Percentiles rank a stretch among this genome's conserved stretches.
Conservation (phyloP, 35 echinoderm and acorn worm genomes). For the Apostichopus japonicus region DNA sequence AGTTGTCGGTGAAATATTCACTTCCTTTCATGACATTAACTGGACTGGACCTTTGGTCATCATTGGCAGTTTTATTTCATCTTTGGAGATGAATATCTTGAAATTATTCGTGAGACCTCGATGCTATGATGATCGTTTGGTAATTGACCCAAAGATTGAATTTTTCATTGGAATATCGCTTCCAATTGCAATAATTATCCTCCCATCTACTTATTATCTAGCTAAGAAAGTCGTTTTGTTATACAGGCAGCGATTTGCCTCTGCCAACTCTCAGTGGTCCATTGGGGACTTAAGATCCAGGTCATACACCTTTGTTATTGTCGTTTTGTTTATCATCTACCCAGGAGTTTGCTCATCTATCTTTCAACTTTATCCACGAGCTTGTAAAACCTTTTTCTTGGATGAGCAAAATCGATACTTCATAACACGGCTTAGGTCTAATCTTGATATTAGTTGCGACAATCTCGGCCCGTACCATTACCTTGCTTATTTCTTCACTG, state of each 20-base stretch:
- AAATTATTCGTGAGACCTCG: slow-evolving; percentile 8
- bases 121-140: neutral
- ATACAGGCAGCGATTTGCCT: too few species aligned
- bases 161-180: too few species aligned
- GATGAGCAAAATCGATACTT: neutral
- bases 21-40: too few species aligned
- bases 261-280: too few species aligned
- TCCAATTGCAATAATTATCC: too few species aligned
- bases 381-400: slow-evolving; percentile 47
- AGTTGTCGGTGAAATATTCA: slow-evolving; percentile 16
- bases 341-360: slow-evolving; percentile 29
- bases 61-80: too few species aligned
- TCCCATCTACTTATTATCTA: too few species aligned
- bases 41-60: too few species aligned
- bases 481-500: slow-evolving; percentile 4
- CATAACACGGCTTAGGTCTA: slow-evolving; percentile 6
- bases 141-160: too few species aligned
- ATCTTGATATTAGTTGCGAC: neutral
- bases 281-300: neutral
- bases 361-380: slow-evolving; percentile 20
- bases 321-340: slow-evolving; percentile 50
- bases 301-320: neutral
- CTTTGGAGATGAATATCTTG: too few species aligned
- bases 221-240: too few species aligned
- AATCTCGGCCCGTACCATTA: neutral